A percentile compares a stretch with the other conserved stretches of the same genome.
These are phyloP conservation scores for Sciaenops ocellatus DNA, from an alignment of 2,797 vertebrate genomes.

Conservation along the genomic window DNA sequence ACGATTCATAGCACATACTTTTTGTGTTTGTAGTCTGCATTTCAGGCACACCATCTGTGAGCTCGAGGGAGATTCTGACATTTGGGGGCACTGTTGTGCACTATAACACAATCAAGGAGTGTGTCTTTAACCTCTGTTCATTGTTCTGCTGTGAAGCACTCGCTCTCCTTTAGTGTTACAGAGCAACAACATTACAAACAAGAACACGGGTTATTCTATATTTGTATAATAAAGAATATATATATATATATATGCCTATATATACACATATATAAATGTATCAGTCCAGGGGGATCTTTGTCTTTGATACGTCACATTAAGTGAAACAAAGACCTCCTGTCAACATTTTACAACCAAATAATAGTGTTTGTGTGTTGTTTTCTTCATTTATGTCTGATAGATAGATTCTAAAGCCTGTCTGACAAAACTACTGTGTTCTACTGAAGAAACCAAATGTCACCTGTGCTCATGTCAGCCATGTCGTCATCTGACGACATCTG, in stretches of 20 bases:
- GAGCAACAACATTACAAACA: conserved; percentile 56
- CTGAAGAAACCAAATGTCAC: conserved; percentile 74
- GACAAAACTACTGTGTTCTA: conserved; percentile 68
- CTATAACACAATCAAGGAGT: conserved; percentile 16
- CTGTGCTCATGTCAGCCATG: conserved; percentile 54
- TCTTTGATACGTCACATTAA: conserved; percentile 63
- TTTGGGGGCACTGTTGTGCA: conserved; percentile 26
- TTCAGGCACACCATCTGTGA: not conserved
- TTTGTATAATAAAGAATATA: conserved; percentile 64
- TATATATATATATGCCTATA: conserved; percentile 44
- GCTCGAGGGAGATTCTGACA: not conserved
- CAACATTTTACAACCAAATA: conserved; percentile 88
- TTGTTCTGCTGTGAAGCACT: conserved; percentile 63
- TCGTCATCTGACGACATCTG: conserved; percentile 19
- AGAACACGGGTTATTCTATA: conserved; percentile 68
- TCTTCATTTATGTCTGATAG: conserved; percentile 85
- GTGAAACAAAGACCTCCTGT: conserved; percentile 67
- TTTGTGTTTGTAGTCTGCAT: not conserved
- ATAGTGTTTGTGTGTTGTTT: conserved; percentile 82
- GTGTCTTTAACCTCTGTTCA: conserved; percentile 33
- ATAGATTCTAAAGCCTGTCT: conserved; percentile 68
- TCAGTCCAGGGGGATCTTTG: conserved; percentile 54
- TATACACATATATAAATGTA: conserved; percentile 56
- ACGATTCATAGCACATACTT: not conserved
- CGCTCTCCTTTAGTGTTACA: conserved; percentile 47